phyloP scores from a whole-genome alignment of 2,113 vertebrate genomes.

The Rostratula benghalensis region DNA sequence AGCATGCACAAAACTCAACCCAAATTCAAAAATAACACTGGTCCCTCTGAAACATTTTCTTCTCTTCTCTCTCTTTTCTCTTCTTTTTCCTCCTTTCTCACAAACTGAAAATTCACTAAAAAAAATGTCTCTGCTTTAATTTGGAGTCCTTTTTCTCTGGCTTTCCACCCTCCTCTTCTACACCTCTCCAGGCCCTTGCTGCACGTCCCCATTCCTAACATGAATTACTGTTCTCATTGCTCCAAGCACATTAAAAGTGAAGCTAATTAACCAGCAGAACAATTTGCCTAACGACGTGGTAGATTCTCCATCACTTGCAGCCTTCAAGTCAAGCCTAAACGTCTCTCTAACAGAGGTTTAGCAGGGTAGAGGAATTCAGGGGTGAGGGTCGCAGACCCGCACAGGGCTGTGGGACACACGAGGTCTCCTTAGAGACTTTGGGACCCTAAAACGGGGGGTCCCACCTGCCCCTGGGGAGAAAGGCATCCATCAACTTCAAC shows the following conservation, averaged over 20 bases:
- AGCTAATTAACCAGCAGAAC: conserved; percentile 67
- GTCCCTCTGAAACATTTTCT: background rate
- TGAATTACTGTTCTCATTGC: conserved; percentile 64
- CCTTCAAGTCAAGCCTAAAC: conserved; percentile 25
- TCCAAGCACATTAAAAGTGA: conserved; percentile 59
- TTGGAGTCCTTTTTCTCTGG: background rate
- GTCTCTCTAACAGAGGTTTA: background rate
- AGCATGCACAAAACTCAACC: background rate
- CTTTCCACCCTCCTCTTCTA: conserved; percentile 11
- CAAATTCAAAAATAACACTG: background rate
- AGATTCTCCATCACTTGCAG: conserved; percentile 60
- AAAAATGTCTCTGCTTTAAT: conserved; percentile 34
- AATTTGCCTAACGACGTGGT: conserved; percentile 61
- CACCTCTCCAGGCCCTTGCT: background rate
- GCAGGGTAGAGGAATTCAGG: background rate
- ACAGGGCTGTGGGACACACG: rapidly evolving
- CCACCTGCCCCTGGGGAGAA: background rate
- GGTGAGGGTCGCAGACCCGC: rapidly evolving
- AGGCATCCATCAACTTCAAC: background rate
- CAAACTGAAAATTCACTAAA: background rate
- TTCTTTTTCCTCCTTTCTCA: background rate
- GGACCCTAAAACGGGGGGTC: background rate
- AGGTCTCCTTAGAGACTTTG: background rate
- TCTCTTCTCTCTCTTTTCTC: background rate
- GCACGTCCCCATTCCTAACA: background rate